These are phyloP conservation scores for Euwallacea fornicatus DNA, from an alignment of 1,140 invertebrate genomes.

Conservation along the genomic window DNA sequence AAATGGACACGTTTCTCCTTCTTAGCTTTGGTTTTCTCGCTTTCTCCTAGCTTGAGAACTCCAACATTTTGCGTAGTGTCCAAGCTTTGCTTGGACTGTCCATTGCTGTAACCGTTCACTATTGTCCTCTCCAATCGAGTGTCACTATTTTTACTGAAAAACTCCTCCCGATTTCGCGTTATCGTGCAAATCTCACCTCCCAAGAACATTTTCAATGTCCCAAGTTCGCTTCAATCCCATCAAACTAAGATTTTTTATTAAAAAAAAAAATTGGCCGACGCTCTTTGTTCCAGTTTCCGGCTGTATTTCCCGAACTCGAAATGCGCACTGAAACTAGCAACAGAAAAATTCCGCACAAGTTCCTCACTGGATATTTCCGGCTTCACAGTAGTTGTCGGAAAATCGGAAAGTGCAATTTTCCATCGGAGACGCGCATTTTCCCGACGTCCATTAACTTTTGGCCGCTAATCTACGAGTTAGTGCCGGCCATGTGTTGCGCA, in stretches of 20 bases:
- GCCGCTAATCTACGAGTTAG: constrained; percentile 6
- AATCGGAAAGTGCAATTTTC: constrained; percentile 25
- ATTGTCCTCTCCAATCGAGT: background rate
- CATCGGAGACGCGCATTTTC: constrained; percentile 17
- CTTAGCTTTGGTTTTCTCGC: constrained; percentile 18
- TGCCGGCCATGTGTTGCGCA: constrained; percentile 31
- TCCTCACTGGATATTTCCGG: constrained; percentile 18
- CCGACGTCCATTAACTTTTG: constrained; percentile 8
- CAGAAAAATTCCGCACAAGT: constrained; percentile 3
- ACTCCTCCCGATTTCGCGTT: constrained; percentile 28
- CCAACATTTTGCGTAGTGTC: background rate
- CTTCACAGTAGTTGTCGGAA: constrained; percentile 16
- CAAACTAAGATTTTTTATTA: background rate
- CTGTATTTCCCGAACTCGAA: background rate
- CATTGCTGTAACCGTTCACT: background rate
- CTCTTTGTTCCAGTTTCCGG: background rate
- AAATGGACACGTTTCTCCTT: constrained; percentile 49
- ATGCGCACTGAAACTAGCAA: background rate
- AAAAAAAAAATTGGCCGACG: background rate
- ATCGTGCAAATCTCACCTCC: constrained; percentile 47
- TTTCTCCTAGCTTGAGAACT: background rate
- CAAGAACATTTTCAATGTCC: constrained; percentile 44
- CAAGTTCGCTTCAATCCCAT: background rate
- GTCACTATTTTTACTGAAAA: constrained; percentile 1
- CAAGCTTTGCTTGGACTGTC: background rate